Evolutionary conservation across 2,888 invertebrate genomes (phyloP), one percentile per base, ranked within the genome.

Genomic region (Digitonthophagus gazella): DNA sequence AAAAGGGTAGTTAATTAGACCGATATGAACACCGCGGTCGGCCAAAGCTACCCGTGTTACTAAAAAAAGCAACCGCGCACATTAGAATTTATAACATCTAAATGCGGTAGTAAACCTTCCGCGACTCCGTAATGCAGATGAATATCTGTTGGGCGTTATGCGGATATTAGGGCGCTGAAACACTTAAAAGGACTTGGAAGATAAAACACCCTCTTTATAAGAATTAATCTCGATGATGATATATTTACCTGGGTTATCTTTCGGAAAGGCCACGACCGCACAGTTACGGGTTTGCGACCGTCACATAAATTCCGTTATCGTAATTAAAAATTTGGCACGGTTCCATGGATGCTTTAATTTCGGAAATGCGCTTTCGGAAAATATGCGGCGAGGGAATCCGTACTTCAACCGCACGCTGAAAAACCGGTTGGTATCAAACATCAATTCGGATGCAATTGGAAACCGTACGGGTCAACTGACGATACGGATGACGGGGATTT

Each of bases 201-300:
- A 61, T 61, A 61, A 61, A 61, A 61, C 20, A 18, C 61, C 18
- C 61, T 61, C 18, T 61, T 61, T n/a, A 19, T 61, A 61, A 61
- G 20, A 61, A 61, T 61, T 61, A 61, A 61, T 61, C 61, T 61
- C 20, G 18, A 61, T 61, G 61, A 61, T 20, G 20, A 61, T 57
- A 57, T 57, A 57, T 61, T 61, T 61, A 61, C 61, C 61, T 61
- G 61, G 61, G 18, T 61, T 61, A 44, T 44, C 28, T 44, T 44
- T 5, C 6, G 28, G 1, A 11, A 11, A 44, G 28, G 28, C 28
- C 11, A 44, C 28, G 28, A 44, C 28, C 28, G 28, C 28, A 44
- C 6, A 44, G 28, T 44, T 44, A 11, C 28, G 28, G 28, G 28
- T 44, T 44, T 44, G 28, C 28, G 28, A 44, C 28, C 28, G 28